Evolutionary conservation across 2,113 vertebrate species (phyloP).

Genomic region (Rhodinocichla rosea): DNA sequence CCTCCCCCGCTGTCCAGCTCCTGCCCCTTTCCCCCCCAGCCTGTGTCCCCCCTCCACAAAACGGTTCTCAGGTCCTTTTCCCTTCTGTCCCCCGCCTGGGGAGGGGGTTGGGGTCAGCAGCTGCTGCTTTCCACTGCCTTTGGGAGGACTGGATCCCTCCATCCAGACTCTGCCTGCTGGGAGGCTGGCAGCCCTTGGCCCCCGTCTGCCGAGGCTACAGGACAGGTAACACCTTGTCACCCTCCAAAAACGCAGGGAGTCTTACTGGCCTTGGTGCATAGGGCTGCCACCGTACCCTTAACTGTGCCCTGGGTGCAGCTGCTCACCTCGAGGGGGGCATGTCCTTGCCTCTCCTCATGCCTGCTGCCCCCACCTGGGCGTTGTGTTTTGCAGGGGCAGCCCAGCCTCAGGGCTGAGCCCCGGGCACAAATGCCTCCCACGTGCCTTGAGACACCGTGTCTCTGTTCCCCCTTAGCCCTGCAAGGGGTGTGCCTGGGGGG

Average conservation of each 20-base stretch:
- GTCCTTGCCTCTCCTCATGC: not conserved
- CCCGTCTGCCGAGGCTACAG: rapidly evolving
- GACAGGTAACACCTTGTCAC: not conserved
- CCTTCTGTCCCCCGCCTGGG: not conserved
- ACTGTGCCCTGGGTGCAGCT: not conserved
- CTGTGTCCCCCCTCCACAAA: not conserved
- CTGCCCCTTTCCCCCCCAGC: rapidly evolving
- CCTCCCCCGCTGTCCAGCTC: not conserved
- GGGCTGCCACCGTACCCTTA: not conserved
- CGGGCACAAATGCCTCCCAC: not conserved
- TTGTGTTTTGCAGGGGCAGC: not conserved
- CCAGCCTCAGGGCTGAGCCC: not conserved
- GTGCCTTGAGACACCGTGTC: slow-evolving; percentile 18
- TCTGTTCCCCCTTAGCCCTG: not conserved
- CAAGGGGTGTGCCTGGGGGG: not conserved
- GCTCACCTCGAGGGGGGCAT: not conserved
- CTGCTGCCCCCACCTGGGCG: not conserved
- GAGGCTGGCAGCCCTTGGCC: not conserved
- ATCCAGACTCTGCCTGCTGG: not conserved
- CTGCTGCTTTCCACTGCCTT: slow-evolving; percentile 54
- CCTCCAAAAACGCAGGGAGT: not conserved
- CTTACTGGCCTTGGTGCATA: not conserved
- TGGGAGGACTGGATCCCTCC: not conserved
- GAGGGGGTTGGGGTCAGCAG: not conserved
- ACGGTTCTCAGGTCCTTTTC: slow-evolving; percentile 56